These are phyloP conservation scores for Chrysolina oricalcia DNA, from an alignment of 2,888 invertebrate genomes.

Conservation along the genomic window DNA sequence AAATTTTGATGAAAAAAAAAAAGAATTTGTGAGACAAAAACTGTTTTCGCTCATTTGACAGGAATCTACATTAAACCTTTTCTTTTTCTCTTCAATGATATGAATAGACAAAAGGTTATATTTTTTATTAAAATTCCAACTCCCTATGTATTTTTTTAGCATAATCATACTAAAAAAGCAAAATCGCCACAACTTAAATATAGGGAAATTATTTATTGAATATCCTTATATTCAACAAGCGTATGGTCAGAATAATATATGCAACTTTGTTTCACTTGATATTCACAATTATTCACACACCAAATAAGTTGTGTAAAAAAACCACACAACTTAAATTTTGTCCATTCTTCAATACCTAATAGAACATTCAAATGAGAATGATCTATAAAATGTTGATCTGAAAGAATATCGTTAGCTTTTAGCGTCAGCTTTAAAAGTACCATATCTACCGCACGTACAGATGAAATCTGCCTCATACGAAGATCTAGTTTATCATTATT, in stretches of 20 bases:
- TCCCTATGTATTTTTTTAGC: not conserved
- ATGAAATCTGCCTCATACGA: not conserved
- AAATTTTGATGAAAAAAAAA: not conserved
- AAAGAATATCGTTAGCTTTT: not conserved
- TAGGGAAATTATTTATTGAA: not conserved
- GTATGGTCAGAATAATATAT: conserved; percentile 5
- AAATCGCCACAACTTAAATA: not conserved
- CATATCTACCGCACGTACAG: not conserved
- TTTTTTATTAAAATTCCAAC: not conserved
- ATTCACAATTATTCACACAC: conserved; percentile 43
- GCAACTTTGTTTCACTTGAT: conserved; percentile 31
- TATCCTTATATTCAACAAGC: conserved; percentile 37
- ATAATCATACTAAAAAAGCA: not conserved
- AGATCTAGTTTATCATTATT: not conserved
- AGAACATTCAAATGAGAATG: conserved; percentile 40
- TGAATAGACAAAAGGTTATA: not conserved
- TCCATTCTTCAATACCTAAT: conserved; percentile 14
- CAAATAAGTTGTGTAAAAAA: conserved; percentile 60
- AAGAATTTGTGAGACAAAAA: not conserved
- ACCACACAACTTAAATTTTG: conserved; percentile 57
- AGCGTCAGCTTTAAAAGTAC: not conserved
- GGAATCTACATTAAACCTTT: not conserved
- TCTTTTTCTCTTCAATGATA: conserved; percentile 3
- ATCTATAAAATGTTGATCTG: conserved; percentile 28
- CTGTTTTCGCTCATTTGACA: not conserved